Evolutionary conservation across 2,888 invertebrate genomes (phyloP).

Genomic region (Lacanobia wlatinum): DNA sequence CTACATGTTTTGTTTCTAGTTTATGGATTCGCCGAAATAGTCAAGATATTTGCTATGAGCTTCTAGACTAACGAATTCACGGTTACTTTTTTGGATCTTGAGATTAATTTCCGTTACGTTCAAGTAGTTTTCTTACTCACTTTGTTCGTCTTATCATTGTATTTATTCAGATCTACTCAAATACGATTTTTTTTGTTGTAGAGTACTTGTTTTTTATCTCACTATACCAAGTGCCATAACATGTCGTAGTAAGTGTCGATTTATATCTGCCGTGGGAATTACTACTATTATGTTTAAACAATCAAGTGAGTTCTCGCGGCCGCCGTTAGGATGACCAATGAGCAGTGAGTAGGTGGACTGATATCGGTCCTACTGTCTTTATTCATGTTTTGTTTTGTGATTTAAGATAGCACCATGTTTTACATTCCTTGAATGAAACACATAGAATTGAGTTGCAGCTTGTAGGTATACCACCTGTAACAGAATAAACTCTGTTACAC

Average conservation of each 20-base stretch:
- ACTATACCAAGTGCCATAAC: slow-evolving; percentile 65
- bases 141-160: slow-evolving; percentile 4
- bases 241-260: slow-evolving; percentile 70
- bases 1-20: slow-evolving; percentile 30
- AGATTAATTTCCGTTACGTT: slow-evolving; percentile 6
- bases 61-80: slow-evolving; percentile 5
- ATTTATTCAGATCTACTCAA: slow-evolving; percentile 25
- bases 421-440: background rate
- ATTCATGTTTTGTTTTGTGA: slow-evolving; percentile 28
- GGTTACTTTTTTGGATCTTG: slow-evolving; percentile 17
- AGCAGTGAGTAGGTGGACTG: slow-evolving; percentile 68
- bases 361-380: slow-evolving; percentile 5
- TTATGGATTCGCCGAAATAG: slow-evolving; percentile 39
- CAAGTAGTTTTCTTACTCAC: background rate
- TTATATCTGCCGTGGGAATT: slow-evolving; percentile 68
- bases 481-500: too few species aligned
- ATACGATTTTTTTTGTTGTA: slow-evolving; percentile 9
- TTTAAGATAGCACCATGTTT: slow-evolving; percentile 11
- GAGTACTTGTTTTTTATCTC: slow-evolving; percentile 38
- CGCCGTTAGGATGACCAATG: slow-evolving; percentile 49
- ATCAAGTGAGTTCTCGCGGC: slow-evolving; percentile 57
- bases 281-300: slow-evolving; percentile 59
- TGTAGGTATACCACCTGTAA: too few species aligned
- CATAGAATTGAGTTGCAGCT: background rate
- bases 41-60: slow-evolving; percentile 24